These are phyloP conservation scores for Brachypterus glaber DNA, from an alignment of 2,888 invertebrate species.

Conservation along the genomic window DNA sequence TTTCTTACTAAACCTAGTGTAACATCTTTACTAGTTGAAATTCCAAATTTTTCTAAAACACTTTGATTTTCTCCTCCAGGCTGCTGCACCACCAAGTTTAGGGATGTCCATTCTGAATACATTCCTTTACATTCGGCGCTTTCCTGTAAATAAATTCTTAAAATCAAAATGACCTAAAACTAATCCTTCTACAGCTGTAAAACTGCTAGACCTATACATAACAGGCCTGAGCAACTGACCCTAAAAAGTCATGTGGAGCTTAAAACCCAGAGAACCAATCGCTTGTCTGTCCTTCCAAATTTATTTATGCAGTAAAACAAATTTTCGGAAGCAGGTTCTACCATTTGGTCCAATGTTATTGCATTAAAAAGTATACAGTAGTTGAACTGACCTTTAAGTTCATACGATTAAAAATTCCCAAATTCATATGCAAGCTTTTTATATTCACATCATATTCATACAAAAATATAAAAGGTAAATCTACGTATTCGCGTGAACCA, in stretches of 20 bases:
- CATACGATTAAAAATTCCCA: slow-evolving; percentile 72
- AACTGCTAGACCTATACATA: too few relatives aligned
- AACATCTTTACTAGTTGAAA: slow-evolving; percentile 66
- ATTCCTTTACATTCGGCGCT: slow-evolving; percentile 59
- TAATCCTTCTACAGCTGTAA: background rate
- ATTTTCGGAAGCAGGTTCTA: too few relatives aligned
- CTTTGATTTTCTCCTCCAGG: slow-evolving; percentile 56
- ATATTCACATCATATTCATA: too few relatives aligned
- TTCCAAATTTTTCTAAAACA: slow-evolving; percentile 69
- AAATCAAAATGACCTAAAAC: background rate
- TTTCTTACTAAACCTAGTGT: slow-evolving; percentile 72
- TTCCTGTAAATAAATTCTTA: slow-evolving; percentile 35
- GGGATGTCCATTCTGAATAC: slow-evolving; percentile 79
- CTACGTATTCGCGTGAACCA: too few relatives aligned
- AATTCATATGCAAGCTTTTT: slow-evolving; percentile 54
- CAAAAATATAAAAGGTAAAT: too few relatives aligned
- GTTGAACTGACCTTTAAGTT: slow-evolving; percentile 56
- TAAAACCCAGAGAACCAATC: too few relatives aligned
- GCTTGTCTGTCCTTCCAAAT: too few relatives aligned
- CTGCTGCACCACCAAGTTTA: slow-evolving; percentile 56
- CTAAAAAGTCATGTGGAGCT: too few relatives aligned
- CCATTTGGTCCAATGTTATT: too few relatives aligned
- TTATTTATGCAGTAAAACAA: too few relatives aligned
- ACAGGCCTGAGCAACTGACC: too few relatives aligned
- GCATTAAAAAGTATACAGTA: too few relatives aligned